Evolutionary conservation across 2,888 invertebrate species (phyloP).

Genomic region (Troilus luridus): DNA sequence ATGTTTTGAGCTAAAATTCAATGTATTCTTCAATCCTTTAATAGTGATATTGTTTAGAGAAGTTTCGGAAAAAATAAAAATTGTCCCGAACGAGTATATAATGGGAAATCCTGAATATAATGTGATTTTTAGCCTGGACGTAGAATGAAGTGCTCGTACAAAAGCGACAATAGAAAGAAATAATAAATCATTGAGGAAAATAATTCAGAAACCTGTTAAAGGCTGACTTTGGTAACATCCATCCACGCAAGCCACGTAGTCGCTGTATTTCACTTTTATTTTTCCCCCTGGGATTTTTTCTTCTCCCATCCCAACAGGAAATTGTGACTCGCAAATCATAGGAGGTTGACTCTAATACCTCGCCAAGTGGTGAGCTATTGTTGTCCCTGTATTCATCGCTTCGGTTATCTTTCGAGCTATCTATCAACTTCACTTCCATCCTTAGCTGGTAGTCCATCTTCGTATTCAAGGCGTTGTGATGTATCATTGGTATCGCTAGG

Average conservation of each 20-base stretch:
- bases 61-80: neutral
- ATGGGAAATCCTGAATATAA: constrained; percentile 7
- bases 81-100: neutral
- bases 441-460: neutral
- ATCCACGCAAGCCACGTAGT: constrained; percentile 23
- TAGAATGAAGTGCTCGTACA: neutral
- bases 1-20: neutral
- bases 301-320: neutral
- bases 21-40: neutral
- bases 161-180: constrained; percentile 8
- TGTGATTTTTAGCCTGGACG: neutral
- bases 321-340: constrained; percentile 44
- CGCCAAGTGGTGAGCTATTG: constrained; percentile 17
- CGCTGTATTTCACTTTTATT: constrained; percentile 38
- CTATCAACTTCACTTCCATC: constrained; percentile 6
- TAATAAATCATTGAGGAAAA: constrained; percentile 39
- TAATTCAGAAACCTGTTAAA: constrained; percentile 26
- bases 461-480: neutral
- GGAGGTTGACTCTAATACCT: constrained; percentile 18
- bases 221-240: neutral
- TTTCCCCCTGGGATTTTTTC: neutral
- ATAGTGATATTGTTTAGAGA: neutral
- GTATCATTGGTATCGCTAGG: neutral
- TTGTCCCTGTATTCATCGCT: neutral
- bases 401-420: neutral